Percentiles rank a stretch among this genome's conserved stretches.
These are phyloP conservation scores for Brachyptera risi DNA, from an alignment of 2,888 invertebrate species.

Conservation along the genomic window DNA sequence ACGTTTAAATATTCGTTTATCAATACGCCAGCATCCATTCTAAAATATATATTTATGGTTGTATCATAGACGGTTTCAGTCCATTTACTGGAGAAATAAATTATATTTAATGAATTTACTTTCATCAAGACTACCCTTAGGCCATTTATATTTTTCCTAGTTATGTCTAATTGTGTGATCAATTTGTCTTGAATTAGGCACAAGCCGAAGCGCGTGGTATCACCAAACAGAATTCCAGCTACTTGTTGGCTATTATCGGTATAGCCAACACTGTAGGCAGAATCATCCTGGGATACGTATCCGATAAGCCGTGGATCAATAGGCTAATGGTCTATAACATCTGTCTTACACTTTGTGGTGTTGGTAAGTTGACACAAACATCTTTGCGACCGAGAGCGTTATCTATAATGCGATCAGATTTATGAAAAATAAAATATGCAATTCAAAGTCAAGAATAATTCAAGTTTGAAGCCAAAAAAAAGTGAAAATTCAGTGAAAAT, in stretches of 20 bases:
- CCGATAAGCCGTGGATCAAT: conserved; percentile 89
- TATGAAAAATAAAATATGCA: too few species aligned
- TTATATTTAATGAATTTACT: neutral
- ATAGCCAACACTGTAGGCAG: conserved; percentile 86
- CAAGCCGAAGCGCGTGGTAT: conserved; percentile 62
- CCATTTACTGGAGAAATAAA: neutral
- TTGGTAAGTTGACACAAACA: conserved; percentile 72
- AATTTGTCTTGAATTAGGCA: too few species aligned
- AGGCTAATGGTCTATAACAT: conserved; percentile 85
- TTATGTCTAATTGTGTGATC: conserved; percentile 1
- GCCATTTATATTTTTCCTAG: conserved; percentile 31
- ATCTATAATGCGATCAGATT: too few species aligned
- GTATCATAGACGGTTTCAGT: too few species aligned
- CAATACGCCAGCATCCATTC: too few species aligned
- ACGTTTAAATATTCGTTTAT: too few species aligned
- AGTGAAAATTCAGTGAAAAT: too few species aligned
- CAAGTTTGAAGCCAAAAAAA: too few species aligned
- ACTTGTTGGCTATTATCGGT: conserved; percentile 76
- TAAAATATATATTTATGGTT: too few species aligned
- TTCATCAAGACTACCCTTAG: too few species aligned
- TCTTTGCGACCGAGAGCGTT: too few species aligned
- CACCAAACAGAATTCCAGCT: conserved; percentile 56
- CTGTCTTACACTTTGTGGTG: conserved; percentile 82
- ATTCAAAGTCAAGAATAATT: too few species aligned
- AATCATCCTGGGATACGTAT: conserved; percentile 79